Percentiles rank a stretch among this genome's conserved stretches.
phyloP scores from a whole-genome alignment of 2,797 vertebrate genomes.

The Channa striata region DNA sequence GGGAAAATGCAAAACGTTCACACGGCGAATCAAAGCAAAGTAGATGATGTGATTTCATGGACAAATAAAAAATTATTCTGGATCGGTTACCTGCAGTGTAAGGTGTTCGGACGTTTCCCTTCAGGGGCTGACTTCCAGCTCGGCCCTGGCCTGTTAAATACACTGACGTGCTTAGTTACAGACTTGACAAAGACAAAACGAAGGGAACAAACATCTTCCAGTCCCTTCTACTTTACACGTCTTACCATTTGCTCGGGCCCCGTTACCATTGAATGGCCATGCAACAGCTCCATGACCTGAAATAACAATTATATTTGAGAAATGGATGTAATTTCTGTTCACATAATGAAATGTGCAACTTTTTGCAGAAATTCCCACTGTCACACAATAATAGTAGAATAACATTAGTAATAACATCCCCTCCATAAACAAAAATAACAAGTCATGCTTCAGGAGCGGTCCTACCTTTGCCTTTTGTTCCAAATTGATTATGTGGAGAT shows the following conservation, averaged over 20 bases:
- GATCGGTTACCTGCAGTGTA: slow-evolving; percentile 65
- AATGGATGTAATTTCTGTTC: not conserved
- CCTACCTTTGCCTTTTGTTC: slow-evolving; percentile 52
- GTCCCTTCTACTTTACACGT: not conserved
- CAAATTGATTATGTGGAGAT: slow-evolving; percentile 27
- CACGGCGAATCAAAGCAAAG: not conserved
- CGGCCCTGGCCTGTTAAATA: slow-evolving; percentile 52
- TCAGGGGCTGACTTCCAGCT: slow-evolving; percentile 61
- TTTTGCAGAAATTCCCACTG: not conserved
- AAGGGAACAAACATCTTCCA: no score
- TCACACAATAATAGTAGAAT: no score
- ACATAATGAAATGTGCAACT: not conserved
- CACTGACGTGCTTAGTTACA: not conserved
- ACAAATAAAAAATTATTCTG: not conserved
- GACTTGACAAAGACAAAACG: not conserved
- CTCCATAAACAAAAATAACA: not conserved
- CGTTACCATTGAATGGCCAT: slow-evolving; percentile 29
- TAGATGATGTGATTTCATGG: not conserved
- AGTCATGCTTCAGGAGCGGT: not conserved
- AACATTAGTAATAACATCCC: not conserved
- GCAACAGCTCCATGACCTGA: slow-evolving; percentile 58
- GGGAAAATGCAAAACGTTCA: not conserved
- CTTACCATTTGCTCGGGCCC: slow-evolving; percentile 62
- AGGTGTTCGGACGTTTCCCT: slow-evolving; percentile 62
- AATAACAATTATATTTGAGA: not conserved